Base-by-base conservation (phyloP, 2,113 vertebrate genomes). In the Gulo gulo region DNA sequence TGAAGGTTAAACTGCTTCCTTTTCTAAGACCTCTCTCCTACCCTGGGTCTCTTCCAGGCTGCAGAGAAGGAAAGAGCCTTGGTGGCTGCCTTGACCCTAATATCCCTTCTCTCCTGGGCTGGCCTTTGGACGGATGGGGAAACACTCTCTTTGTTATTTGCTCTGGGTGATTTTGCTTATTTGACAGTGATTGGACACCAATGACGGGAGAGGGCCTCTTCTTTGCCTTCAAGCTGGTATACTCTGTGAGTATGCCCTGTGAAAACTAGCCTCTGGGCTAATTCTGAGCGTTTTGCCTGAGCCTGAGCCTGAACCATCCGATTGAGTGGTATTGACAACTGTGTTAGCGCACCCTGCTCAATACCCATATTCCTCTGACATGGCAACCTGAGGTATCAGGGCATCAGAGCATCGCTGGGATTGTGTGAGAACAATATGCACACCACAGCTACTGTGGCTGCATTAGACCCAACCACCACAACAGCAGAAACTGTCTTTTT, bases 221-320 rank as follows among this genome's bases (percentile, higher is more conserved):
- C 1, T 47, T 23, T 6, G 13, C 8, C 24, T 52, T 7, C 24
- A 8, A n/a, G 29, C 3, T 1, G 61, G 24, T 9, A 15, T 34
- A 12, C 4, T 9, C 23, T 18, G 4, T 36, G 61, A 95, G 34
- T 20, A 24, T 31, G n/a, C 7, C 42, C 39, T 15, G 15, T 34
- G 42, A 89, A 88, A 59, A 55, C 26, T 18, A 21, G 4, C 13
- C 36, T 16, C 9, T 11, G 24, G 15, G 36, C 50, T 65, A 34
- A 45, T 15, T 65, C n/a, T 21, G 26, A 71, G 59, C 63, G 34
- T 18, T 80, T 13, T 69, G 59, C 63, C n/a, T 61, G 63, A 55
- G 69, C 15, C 55, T 91, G 67, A 67, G 67, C 34, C 67, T n/a
- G n/a, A 45, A 29, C 57, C 50, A 55, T 55, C 39, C 0, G 4